These are phyloP conservation scores for Sebastiscus tertius DNA, from an alignment of 2,797 vertebrate species.

Conservation along the genomic window DNA sequence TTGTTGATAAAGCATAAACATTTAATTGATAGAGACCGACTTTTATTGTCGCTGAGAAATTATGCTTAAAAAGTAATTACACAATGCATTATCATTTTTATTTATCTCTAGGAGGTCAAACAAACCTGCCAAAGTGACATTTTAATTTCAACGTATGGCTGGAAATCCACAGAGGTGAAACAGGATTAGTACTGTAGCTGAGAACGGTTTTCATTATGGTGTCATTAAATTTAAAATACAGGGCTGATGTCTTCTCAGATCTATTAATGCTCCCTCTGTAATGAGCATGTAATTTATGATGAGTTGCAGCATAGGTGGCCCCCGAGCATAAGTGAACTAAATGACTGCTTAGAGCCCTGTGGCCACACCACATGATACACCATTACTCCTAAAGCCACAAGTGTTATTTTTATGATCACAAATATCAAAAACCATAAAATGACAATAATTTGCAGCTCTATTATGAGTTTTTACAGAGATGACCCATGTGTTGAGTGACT, in stretches of 20 bases:
- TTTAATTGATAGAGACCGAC: slow-evolving; percentile 37
- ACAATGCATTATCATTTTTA: slow-evolving; percentile 29
- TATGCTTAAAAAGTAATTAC: slow-evolving; percentile 34
- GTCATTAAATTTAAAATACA: slow-evolving; percentile 42
- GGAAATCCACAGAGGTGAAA: slow-evolving; percentile 21
- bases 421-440: not conserved
- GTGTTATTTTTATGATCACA: not conserved
- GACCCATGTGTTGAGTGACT: not conserved
- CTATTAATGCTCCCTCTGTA: slow-evolving; percentile 14
- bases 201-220: slow-evolving; percentile 17
- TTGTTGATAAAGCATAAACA: slow-evolving; percentile 51
- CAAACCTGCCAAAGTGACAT: slow-evolving; percentile 24
- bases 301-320: slow-evolving; percentile 14
- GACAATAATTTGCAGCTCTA: not conserved
- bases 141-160: slow-evolving; percentile 35
- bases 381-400: not conserved
- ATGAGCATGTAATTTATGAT: slow-evolving; percentile 34
- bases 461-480: not conserved
- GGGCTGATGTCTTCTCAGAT: slow-evolving; percentile 17
- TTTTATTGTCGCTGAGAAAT: slow-evolving; percentile 39
- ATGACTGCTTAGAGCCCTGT: slow-evolving; percentile 1
- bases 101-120: slow-evolving; percentile 35
- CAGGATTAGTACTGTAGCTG: slow-evolving; percentile 5
- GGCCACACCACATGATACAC: not conserved
- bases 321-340: slow-evolving; percentile 7